Base-by-base conservation (phyloP, 1,140 invertebrate species). In the Steinernema khuongi region DNA sequence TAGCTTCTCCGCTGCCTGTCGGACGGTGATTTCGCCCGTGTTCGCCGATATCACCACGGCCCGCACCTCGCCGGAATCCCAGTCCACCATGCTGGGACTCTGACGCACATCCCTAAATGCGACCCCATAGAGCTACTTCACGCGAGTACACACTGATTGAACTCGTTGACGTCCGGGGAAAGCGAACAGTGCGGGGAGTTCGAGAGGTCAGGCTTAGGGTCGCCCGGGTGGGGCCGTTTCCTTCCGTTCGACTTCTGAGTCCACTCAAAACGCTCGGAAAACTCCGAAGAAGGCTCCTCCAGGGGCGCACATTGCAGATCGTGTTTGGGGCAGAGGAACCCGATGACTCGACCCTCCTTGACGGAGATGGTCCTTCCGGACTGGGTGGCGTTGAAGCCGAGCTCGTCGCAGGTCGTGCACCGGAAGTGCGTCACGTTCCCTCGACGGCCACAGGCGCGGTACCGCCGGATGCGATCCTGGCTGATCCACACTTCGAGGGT, bases 251-350 rank as follows among this genome's bases (percentile, higher is more conserved):
- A 60, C 22, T 26, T 22, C 4, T 22, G 7, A 60, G 4, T 60
- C 26, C 50, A 22, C 22, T 60, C 26, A n/a, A 41, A 11, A 7
- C 36, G 36, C 7, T 14, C 14, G 7, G 50, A 11, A 26, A 60
- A 7, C 26, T 4, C 50, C 11, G 50, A 7, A 60, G 4, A n/a
- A 4, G 50, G 50, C 4, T 14, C 50, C 26, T 11, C 50, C 4
- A 60, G 4, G 11, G 50, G 50, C 19, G 4, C 26, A 26, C 50
- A 60, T 14, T 22, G 50, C 4, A 60, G 4, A 26, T 60, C 50
- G 50, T 60, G 50, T 60, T 60, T 60, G 50, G 50, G 50, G 22
- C 50, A 60, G 4, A 60, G 19, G 50, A 60, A 60, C 4, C 50
- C 50, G 7, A 60, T 22, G 19, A 60, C 50, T 26, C 22, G 11